Evolutionary conservation across 2,797 vertebrate genomes (phyloP).

Genomic region (Iguana delicatissima): DNA sequence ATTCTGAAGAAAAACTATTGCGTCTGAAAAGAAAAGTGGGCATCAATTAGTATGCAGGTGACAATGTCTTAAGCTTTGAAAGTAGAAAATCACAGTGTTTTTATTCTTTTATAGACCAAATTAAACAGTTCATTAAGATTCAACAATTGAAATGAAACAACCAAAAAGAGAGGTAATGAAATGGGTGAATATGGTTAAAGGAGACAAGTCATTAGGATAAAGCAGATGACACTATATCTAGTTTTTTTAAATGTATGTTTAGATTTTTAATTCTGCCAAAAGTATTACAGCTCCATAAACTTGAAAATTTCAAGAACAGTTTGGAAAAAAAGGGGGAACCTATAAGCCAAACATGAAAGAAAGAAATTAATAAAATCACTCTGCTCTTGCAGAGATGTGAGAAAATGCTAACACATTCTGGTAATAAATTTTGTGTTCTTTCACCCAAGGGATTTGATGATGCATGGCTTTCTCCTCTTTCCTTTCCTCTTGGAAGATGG

Average conservation of each 20-base stretch:
- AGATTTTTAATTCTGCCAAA: slow-evolving; percentile 59
- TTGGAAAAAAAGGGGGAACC: slow-evolving; percentile 44
- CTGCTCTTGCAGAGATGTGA: not conserved
- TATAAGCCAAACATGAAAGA: slow-evolving; percentile 4
- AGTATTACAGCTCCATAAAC: slow-evolving; percentile 41
- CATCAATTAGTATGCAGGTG: slow-evolving; percentile 47
- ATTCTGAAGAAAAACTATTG: slow-evolving; percentile 59
- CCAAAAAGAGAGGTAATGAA: slow-evolving; percentile 29
- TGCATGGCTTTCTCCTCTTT: not conserved
- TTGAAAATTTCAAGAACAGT: slow-evolving; percentile 39
- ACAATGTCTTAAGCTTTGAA: slow-evolving; percentile 57
- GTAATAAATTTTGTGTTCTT: not conserved
- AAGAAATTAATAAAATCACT: slow-evolving; percentile 28
- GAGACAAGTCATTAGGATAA: slow-evolving; percentile 50
- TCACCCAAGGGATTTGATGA: not conserved
- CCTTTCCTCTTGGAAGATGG: not conserved
- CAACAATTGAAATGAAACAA: slow-evolving; percentile 57
- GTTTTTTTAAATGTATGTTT: slow-evolving; percentile 52
- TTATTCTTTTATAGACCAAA: slow-evolving; percentile 58
- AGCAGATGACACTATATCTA: slow-evolving; percentile 38
- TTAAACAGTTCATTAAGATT: slow-evolving; percentile 63
- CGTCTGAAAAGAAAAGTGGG: slow-evolving; percentile 60
- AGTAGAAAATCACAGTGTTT: slow-evolving; percentile 39
- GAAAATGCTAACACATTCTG: not conserved
- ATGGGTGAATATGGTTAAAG: slow-evolving; percentile 48